Evolutionary conservation across 2,113 vertebrate species (phyloP), one percentile per base, ranked within the genome.

Genomic region (Polypterus senegalus): DNA sequence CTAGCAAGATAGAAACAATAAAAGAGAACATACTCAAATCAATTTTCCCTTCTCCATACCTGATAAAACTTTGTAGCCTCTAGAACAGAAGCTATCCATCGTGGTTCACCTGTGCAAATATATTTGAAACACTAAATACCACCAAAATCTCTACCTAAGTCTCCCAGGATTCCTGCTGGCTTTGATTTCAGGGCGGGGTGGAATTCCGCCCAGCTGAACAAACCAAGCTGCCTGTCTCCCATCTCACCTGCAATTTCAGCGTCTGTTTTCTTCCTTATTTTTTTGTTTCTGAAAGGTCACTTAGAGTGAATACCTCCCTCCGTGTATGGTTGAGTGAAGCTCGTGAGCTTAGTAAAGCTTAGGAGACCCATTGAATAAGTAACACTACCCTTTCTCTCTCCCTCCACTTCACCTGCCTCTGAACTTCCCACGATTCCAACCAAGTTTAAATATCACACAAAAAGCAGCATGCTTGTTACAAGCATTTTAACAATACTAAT

Each of bases 161-260:
- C 56, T 57, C n/a, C 44, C 7, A 10, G 5, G 7, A 9, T 7
- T 43, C 69, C 69, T 67, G 71, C 51, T 5, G 69, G 74, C 76
- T 79, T 77, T 76, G 72, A 77, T 77, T 77, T 68, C 70, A 70
- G 78, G 84, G 84, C 78, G 79, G 76, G 81, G 80, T 69, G 68
- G 71, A 83, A 84, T 77, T 78, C 73, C n/a, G 53, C 76, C 71
- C 85, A 87, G 83, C 83, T 87, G 81, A 86, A 81, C 81, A 87
- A 86, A 86, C 81, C 79, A 62, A 67, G 65, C 68, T 63, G 75
- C 75, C 79, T 77, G 56, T 45, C 74, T 73, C 75, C 80, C 79
- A 69, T 66, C 65, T 61, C 58, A 59, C 79, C 79, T 80, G 74
- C 77, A 70, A 64, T 61, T 71, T 69, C 67, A 63, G 65, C 52